These are phyloP conservation scores for Ophion slaviceki DNA, from an alignment of 2,888 invertebrate genomes.

Conservation along the genomic window DNA sequence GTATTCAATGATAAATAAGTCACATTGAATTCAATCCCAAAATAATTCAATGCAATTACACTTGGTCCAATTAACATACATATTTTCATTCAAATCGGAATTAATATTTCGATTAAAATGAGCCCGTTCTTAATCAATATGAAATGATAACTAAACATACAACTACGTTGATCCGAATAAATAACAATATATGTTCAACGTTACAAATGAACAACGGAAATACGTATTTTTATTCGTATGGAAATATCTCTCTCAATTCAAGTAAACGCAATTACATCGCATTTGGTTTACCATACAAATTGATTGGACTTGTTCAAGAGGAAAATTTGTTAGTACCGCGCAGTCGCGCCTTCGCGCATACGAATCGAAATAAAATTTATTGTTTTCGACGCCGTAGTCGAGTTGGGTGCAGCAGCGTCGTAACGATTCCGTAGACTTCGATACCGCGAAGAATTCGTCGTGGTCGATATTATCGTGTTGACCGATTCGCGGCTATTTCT, in stretches of 20 bases:
- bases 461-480: constrained; percentile 74
- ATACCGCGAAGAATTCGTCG: constrained; percentile 72
- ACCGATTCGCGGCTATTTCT: constrained; percentile 67
- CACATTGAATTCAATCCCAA: neutral
- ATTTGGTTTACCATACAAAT: constrained; percentile 4
- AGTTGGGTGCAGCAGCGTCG: constrained; percentile 6
- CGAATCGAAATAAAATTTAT: constrained; percentile 24
- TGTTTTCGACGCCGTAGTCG: constrained; percentile 15
- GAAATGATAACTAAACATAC: neutral
- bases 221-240: neutral
- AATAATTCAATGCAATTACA: neutral
- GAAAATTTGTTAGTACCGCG: constrained; percentile 1
- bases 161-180: neutral
- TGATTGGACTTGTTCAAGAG: neutral
- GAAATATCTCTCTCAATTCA: neutral
- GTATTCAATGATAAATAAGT: no score
- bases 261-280: neutral
- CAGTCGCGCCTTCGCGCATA: neutral
- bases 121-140: neutral
- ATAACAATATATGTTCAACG: neutral
- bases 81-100: neutral
- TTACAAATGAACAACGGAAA: neutral
- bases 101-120: neutral
- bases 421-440: constrained; percentile 64
- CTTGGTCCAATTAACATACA: neutral